phyloP scores from a whole-genome alignment of 2,113 vertebrate species.

The Cephalopterus ornatus region DNA sequence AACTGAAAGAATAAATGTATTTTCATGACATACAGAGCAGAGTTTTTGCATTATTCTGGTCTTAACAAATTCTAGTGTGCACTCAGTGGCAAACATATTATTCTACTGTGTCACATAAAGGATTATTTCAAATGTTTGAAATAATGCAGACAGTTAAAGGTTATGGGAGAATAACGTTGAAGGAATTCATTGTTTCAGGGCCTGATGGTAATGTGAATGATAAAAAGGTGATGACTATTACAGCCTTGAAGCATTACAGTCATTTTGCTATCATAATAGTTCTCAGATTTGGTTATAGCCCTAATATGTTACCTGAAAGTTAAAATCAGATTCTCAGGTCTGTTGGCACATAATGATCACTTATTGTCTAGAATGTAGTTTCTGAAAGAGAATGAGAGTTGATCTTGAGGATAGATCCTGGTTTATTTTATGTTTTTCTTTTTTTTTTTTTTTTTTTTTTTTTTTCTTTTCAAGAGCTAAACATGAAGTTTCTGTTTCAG shows the following conservation, averaged over 20 bases:
- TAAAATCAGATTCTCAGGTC: conserved; percentile 44
- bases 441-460: not conserved
- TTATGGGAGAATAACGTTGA: conserved; percentile 48
- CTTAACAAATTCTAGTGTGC: not conserved
- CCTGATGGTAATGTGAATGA: conserved; percentile 39
- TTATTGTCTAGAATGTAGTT: conserved; percentile 5
- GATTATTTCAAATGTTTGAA: conserved; percentile 37
- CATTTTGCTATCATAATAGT: conserved; percentile 62
- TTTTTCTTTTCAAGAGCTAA: not conserved
- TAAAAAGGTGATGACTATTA: conserved; percentile 53
- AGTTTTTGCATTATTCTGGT: not conserved
- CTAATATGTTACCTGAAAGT: conserved; percentile 57
- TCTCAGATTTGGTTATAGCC: conserved; percentile 44
- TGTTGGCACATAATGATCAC: conserved; percentile 16
- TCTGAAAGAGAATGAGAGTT: not conserved
- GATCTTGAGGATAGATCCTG: not conserved
- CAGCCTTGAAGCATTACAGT: conserved; percentile 53
- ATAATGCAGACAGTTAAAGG: conserved; percentile 45
- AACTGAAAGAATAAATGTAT: not conserved
- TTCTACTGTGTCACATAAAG: not conserved
- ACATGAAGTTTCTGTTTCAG: not conserved
- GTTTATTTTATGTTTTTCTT: not conserved
- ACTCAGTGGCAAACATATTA: conserved; percentile 1
- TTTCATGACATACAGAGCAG: not conserved
- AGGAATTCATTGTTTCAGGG: conserved; percentile 34